Evolutionary conservation across 2,888 invertebrate genomes (phyloP).

Genomic region (Balanococcus diminutus): DNA sequence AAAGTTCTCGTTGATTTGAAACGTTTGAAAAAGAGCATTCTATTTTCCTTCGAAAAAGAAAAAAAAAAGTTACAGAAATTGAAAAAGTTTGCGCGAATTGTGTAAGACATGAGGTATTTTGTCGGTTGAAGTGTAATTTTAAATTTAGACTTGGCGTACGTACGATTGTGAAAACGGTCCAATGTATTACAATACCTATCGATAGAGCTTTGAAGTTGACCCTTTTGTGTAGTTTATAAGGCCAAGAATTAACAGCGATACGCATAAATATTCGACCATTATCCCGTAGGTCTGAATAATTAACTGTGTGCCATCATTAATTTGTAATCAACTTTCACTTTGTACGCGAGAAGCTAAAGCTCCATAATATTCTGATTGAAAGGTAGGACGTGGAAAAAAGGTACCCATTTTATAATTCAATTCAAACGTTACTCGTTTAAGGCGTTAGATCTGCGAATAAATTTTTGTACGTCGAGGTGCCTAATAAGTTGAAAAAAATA

Average conservation of each 20-base stretch:
- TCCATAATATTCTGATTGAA: slow-evolving; percentile 15
- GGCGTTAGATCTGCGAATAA: neutral
- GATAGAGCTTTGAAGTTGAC: neutral
- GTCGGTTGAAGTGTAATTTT: slow-evolving; percentile 39
- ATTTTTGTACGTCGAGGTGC: neutral
- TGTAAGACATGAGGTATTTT: neutral
- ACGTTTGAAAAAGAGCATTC: neutral
- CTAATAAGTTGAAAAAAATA: neutral
- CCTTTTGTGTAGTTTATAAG: neutral
- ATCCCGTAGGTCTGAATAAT: slow-evolving; percentile 22
- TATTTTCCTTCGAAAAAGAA: neutral
- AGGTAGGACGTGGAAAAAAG: neutral
- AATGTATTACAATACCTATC: slow-evolving; percentile 18
- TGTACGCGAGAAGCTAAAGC: neutral
- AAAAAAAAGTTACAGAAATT: neutral
- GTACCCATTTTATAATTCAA: neutral
- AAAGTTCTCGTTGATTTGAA: slow-evolving; percentile 37
- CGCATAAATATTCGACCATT: neutral
- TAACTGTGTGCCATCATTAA: slow-evolving; percentile 45
- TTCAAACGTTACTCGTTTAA: neutral
- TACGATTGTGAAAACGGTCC: slow-evolving; percentile 46
- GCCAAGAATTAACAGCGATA: neutral
- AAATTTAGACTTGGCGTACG: slow-evolving; percentile 37
- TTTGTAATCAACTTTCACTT: slow-evolving; percentile 40
- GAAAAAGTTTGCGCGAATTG: slow-evolving; percentile 18